These are phyloP conservation scores for Diploptera punctata DNA, from an alignment of 2,888 invertebrate species.

Conservation along the genomic window DNA sequence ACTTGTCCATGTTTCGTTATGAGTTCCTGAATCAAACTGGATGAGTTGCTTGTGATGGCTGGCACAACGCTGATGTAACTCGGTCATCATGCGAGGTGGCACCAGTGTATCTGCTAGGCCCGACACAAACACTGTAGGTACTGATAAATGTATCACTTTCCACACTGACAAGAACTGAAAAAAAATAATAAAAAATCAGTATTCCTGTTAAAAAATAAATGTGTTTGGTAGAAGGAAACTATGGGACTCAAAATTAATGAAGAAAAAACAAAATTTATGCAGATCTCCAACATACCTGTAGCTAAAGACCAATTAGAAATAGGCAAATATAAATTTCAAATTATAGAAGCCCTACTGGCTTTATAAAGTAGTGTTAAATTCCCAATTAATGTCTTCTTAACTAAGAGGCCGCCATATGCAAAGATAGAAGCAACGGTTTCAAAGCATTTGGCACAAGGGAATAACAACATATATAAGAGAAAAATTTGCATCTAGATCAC, in stretches of 20 bases:
- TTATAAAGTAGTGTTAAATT: too few relatives aligned
- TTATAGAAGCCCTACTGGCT: too few relatives aligned
- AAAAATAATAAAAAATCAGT: not conserved
- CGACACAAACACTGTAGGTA: constrained; percentile 87
- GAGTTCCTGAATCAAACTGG: constrained; percentile 83
- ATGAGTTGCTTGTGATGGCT: constrained; percentile 78
- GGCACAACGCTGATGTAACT: constrained; percentile 76
- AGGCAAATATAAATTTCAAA: too few relatives aligned
- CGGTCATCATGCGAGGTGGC: constrained; percentile 89
- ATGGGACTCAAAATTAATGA: not conserved
- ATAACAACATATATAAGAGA: too few relatives aligned
- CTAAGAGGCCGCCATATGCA: too few relatives aligned
- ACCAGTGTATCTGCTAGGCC: constrained; percentile 87
- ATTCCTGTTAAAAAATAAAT: not conserved
- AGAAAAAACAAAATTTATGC: too few relatives aligned
- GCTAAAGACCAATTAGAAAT: too few relatives aligned
- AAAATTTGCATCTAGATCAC: too few relatives aligned
- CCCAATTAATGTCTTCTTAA: too few relatives aligned
- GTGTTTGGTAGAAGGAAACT: not conserved
- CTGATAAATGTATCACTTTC: constrained; percentile 74
- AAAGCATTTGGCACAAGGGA: too few relatives aligned
- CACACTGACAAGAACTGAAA: constrained; percentile 72
- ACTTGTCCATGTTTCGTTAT: constrained; percentile 95
- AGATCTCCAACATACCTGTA: too few relatives aligned
- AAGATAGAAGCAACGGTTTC: too few relatives aligned